These are phyloP conservation scores for Drosophila parabipectinata DNA, from an alignment of 1,140 invertebrate genomes.

Conservation along the genomic window DNA sequence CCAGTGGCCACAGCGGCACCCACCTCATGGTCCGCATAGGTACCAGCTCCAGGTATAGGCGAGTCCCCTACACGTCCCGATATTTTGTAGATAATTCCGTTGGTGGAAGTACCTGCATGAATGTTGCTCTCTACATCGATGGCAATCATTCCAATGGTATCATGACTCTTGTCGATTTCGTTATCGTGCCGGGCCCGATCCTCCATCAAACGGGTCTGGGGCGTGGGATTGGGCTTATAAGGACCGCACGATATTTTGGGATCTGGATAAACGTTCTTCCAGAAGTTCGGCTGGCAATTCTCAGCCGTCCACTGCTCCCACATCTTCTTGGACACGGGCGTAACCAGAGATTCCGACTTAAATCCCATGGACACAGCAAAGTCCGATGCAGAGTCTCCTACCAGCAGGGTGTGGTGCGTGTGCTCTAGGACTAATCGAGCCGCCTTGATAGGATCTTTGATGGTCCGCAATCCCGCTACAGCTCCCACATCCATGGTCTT, in stretches of 20 bases:
- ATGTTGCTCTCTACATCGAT: slow-evolving; percentile 92
- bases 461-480: slow-evolving; percentile 92
- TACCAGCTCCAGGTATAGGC: slow-evolving; percentile 96
- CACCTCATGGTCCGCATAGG: slow-evolving; percentile 94
- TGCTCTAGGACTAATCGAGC: slow-evolving; percentile 95
- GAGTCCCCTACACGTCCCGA: slow-evolving; percentile 94
- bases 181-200: slow-evolving; percentile 60
- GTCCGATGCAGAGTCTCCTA: slow-evolving; percentile 91
- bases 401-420: slow-evolving; percentile 95
- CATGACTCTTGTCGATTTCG: slow-evolving; percentile 90
- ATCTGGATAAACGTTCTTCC: slow-evolving; percentile 96
- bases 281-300: slow-evolving; percentile 98
- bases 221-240: slow-evolving; percentile 86
- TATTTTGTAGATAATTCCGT: slow-evolving; percentile 97
- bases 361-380: slow-evolving; percentile 95
- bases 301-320: slow-evolving; percentile 91
- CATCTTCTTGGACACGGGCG: slow-evolving; percentile 88
- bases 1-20: slow-evolving; percentile 97
- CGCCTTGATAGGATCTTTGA: slow-evolving; percentile 96
- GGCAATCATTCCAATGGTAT: slow-evolving; percentile 98
- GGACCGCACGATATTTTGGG: slow-evolving; percentile 94
- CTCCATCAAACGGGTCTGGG: too few species aligned
- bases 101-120: slow-evolving; percentile 97
- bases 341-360: slow-evolving; percentile 90
- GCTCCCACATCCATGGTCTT: slow-evolving; percentile 92